These are phyloP conservation scores for Denticeps clupeoides DNA, from an alignment of 2,797 vertebrate genomes.

Conservation along the genomic window DNA sequence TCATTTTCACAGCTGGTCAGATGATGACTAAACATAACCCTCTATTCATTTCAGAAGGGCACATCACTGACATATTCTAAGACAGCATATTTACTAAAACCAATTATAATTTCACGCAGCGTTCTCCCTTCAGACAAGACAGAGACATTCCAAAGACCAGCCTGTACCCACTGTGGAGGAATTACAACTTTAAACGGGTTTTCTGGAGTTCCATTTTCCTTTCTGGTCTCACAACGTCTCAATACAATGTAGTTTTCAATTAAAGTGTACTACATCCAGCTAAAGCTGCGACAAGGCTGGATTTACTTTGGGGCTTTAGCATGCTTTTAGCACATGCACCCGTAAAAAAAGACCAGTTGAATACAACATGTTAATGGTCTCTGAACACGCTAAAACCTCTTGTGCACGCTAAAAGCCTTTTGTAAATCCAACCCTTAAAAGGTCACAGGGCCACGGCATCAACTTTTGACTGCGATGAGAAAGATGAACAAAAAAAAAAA, in stretches of 20 bases:
- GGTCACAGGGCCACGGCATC: background rate
- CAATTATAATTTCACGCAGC: no score
- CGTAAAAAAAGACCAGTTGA: slow-evolving; percentile 1
- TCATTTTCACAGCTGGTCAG: no score
- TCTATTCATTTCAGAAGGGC: no score
- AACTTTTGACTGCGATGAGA: background rate
- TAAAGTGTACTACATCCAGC: background rate
- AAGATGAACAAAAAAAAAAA: no score
- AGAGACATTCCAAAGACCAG: no score
- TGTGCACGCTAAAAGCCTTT: background rate
- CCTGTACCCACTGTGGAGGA: no score
- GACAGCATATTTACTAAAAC: no score
- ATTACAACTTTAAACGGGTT: no score
- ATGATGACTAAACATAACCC: no score
- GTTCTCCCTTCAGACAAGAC: no score
- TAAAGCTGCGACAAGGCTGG: slow-evolving; percentile 1
- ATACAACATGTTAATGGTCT: slow-evolving; percentile 1
- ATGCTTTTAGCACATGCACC: background rate
- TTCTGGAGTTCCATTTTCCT: no score
- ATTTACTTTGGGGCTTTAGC: slow-evolving; percentile 1
- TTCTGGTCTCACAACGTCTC: background rate
- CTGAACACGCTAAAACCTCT: background rate
- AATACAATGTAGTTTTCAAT: background rate
- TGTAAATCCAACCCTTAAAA: background rate
- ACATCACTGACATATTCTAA: no score